These are phyloP conservation scores for Akabosia matsudoensis DNA, from an alignment of 1,140 invertebrate species.

Conservation along the genomic window DNA sequence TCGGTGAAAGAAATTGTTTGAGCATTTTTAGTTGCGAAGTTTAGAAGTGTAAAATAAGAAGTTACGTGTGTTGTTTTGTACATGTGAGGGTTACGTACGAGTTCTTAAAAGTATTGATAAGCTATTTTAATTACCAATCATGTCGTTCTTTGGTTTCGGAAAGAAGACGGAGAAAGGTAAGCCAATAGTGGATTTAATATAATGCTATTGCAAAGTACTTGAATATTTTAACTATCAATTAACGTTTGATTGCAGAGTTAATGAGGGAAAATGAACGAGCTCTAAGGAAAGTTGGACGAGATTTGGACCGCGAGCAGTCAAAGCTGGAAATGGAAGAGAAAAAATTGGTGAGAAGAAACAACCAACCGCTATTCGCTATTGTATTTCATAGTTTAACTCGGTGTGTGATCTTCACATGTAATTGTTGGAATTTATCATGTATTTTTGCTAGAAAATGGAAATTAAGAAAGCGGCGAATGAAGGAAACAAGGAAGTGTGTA, in stretches of 20 bases:
- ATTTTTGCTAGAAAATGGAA: slow-evolving; percentile 66
- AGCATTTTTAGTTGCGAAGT: no score
- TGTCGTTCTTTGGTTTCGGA: slow-evolving; percentile 44
- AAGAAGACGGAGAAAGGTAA: slow-evolving; percentile 47
- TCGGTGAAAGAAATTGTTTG: no score
- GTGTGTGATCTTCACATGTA: no score
- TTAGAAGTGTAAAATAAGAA: no score
- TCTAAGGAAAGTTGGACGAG: slow-evolving; percentile 72
- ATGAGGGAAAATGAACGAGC: slow-evolving; percentile 75
- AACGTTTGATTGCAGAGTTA: slow-evolving; percentile 64
- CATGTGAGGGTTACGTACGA: no score
- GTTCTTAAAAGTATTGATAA: no score
- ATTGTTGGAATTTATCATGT: background rate
- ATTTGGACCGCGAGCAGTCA: slow-evolving; percentile 74
- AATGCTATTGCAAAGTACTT: background rate
- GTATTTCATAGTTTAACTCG: slow-evolving; percentile 16
- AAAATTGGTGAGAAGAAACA: slow-evolving; percentile 78
- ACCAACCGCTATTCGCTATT: slow-evolving; percentile 38
- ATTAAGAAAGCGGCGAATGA: slow-evolving; percentile 83
- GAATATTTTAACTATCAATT: slow-evolving; percentile 26
- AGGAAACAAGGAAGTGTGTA: slow-evolving; percentile 78
- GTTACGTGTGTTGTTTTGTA: no score
- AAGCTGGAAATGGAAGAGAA: slow-evolving; percentile 84
- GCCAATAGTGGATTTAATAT: background rate
- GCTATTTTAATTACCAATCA: no score